phyloP scores from a whole-genome alignment of 2,113 vertebrate species.

The Sitta europaea region DNA sequence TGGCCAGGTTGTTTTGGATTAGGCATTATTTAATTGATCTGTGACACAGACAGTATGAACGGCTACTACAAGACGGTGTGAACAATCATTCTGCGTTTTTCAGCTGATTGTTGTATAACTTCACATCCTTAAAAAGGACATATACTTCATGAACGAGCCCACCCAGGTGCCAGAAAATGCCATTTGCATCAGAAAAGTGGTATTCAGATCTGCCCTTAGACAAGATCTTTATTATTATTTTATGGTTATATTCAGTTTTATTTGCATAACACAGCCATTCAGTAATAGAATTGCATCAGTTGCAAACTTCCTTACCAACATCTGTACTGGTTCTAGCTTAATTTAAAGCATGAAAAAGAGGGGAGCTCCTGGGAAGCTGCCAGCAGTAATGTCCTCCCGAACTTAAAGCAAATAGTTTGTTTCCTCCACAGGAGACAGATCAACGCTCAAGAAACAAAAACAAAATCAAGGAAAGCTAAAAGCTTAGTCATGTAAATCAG shows the following conservation, averaged over 20 bases:
- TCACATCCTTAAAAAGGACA: neutral
- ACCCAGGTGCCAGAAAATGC: neutral
- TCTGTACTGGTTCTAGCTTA: neutral
- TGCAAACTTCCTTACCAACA: neutral
- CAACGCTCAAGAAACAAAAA: conserved; percentile 70
- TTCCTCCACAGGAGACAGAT: conserved; percentile 69
- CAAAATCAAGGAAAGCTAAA: conserved; percentile 63
- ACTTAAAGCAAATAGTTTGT: conserved; percentile 67
- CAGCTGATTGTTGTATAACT: neutral
- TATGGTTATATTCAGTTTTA: neutral
- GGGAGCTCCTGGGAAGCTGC: conserved; percentile 30
- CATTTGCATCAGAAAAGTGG: neutral
- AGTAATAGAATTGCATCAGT: neutral
- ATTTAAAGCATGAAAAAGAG: neutral
- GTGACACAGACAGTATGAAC: neutral
- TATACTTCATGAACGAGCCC: neutral
- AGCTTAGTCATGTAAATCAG: conserved; percentile 75
- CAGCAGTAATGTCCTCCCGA: conserved; percentile 34
- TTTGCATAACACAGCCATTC: neutral
- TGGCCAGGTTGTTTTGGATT: neutral
- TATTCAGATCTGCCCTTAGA: neutral
- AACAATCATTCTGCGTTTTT: neutral
- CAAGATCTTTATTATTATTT: neutral
- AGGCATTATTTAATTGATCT: neutral
- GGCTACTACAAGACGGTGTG: neutral